phyloP scores from a whole-genome alignment of 2,888 invertebrate species.

The Ichneumoninae sp. region DNA sequence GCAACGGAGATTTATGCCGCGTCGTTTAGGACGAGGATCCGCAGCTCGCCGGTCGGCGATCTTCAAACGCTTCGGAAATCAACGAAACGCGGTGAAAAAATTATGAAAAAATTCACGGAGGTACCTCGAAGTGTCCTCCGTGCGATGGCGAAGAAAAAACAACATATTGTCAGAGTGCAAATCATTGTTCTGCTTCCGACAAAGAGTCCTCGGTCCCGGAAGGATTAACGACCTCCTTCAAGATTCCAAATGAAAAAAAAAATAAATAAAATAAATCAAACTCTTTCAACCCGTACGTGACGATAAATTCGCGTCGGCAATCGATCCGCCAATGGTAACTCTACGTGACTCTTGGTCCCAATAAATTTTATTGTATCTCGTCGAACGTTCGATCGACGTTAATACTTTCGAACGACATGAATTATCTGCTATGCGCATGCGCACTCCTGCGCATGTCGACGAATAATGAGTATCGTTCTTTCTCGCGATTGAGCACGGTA shows the following conservation, averaged over 20 bases:
- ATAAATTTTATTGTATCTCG: constrained; percentile 10
- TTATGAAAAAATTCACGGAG: no score
- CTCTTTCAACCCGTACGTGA: not conserved
- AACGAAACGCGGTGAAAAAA: not conserved
- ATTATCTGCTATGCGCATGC: not conserved
- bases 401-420: not conserved
- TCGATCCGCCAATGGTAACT: not conserved
- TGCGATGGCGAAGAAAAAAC: not conserved
- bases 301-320: not conserved
- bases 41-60: not conserved
- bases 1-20: not conserved
- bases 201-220: not conserved
- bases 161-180: not conserved
- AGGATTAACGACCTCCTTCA: not conserved
- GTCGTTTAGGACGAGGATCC: not conserved
- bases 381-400: constrained; percentile 9
- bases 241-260: no score
- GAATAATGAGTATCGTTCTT: constrained; percentile 10
- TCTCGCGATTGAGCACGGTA: constrained; percentile 67
- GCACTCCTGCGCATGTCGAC: not conserved
- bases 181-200: not conserved
- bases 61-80: not conserved
- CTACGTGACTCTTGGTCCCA: constrained; percentile 33
- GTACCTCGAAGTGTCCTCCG: no score
- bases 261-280: constrained; percentile 1